Conservation (phyloP, 2,888 invertebrate species). For the Tachystola acroxantha region DNA sequence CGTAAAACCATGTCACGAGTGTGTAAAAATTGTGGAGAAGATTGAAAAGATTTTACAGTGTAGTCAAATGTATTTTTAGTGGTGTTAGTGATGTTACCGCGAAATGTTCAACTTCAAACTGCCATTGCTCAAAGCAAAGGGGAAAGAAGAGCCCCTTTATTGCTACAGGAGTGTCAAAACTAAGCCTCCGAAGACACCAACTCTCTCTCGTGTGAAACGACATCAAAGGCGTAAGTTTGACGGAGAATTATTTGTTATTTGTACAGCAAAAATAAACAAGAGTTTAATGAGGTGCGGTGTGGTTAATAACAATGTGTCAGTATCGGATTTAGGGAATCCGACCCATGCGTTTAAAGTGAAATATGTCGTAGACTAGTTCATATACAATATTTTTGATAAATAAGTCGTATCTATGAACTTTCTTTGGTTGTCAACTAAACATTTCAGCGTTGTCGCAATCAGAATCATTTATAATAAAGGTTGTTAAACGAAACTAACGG, state of each 20-base stretch:
- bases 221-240: conserved; percentile 70
- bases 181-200: conserved; percentile 78
- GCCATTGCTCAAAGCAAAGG: conserved; percentile 62
- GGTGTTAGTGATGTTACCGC: conserved; percentile 25
- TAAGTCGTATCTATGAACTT: no score
- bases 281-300: conserved; percentile 53
- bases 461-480: no score
- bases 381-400: no score
- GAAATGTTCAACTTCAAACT: conserved; percentile 79
- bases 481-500: no score
- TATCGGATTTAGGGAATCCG: background rate
- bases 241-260: conserved; percentile 15
- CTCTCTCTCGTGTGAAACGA: conserved; percentile 66
- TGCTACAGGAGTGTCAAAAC: conserved; percentile 69
- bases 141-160: conserved; percentile 70
- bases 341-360: no score
- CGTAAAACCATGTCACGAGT: background rate
- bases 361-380: no score
- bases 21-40: background rate
- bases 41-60: background rate
- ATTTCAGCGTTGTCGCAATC: no score
- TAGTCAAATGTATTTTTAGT: conserved; percentile 24
- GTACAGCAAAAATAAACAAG: conserved; percentile 48
- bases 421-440: no score
- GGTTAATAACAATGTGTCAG: conserved; percentile 12